phyloP scores from a whole-genome alignment of 2,797 vertebrate species.

The Basileuterus tristriatus region DNA sequence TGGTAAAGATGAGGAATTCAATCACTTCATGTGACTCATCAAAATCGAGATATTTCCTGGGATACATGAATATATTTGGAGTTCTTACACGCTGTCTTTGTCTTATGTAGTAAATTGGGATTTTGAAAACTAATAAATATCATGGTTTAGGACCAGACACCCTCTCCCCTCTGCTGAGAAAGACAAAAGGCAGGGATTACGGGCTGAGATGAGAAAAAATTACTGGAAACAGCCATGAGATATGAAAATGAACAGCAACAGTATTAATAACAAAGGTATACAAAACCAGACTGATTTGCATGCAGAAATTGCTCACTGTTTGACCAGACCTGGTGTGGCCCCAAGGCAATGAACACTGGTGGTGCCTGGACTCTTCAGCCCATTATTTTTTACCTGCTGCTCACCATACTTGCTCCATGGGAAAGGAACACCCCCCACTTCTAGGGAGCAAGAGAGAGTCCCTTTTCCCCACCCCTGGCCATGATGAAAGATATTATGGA shows the following conservation, averaged over 20 bases:
- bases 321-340: rapidly evolving
- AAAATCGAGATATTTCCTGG: background rate
- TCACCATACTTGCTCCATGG: rapidly evolving
- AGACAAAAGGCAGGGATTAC: background rate
- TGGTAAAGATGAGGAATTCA: background rate
- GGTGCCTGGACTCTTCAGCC: no score
- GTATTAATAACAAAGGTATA: background rate
- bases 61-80: background rate
- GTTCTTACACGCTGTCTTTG: background rate
- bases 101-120: background rate
- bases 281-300: background rate
- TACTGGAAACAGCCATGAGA: background rate
- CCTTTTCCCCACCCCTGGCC: background rate
- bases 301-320: background rate
- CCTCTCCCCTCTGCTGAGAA: background rate
- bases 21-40: background rate
- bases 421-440: background rate
- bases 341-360: no score
- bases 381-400: background rate
- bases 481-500: background rate
- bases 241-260: background rate
- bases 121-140: background rate
- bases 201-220: background rate
- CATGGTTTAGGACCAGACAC: background rate
- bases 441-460: no score